Base-by-base conservation (phyloP, 2,797 vertebrate species). In the Gymnocypris eckloni region DNA sequence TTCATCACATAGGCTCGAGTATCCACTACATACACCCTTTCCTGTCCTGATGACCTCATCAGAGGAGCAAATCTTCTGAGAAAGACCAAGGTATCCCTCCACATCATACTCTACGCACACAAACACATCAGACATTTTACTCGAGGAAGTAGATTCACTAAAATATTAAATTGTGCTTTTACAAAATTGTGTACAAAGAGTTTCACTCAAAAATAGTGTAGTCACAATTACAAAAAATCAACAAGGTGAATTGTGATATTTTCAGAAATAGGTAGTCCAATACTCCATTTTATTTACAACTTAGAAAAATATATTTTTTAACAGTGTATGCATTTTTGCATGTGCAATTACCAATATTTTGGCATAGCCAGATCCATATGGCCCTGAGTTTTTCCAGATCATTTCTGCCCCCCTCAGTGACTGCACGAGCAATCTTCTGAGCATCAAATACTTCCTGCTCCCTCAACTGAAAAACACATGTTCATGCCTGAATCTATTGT, bases 361-460 rank as follows among this genome's bases (percentile, higher is more conserved):
- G 92, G 88, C 96, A 97, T 79, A 97, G 91, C 97, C 97, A 97
- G 79, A 96, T 92, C 96, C 96, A 95, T 86, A 95, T 93, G 73
- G 95, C 93, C 25, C 95, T 90, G 28, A 94, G 77, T 79, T 75
- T 93, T 91, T 97, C 96, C 94, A 97, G 87, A 69, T 95, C 93
- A 5, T 87, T 94, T 18, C 88, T 92, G 90, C 93, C 86, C 82
- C 81, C 92, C 13, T 91, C 91, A 18, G 95, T 96, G 92, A 97
- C 92, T 81, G 89, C 90, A 61, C 89, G 90, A 2, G 93, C 92
- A 0, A 95, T 93, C 20, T 86, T 89, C 87, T 94, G 92, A 80
- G 95, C 25, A 4, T 96, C 93, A 20, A 91, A 84, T 11, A 91
- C 83, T 4, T 78, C 13, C 86, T 93, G 90, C 0, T 94, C 84